phyloP scores from a whole-genome alignment of 2,888 invertebrate species.

The Athalia circularis region DNA sequence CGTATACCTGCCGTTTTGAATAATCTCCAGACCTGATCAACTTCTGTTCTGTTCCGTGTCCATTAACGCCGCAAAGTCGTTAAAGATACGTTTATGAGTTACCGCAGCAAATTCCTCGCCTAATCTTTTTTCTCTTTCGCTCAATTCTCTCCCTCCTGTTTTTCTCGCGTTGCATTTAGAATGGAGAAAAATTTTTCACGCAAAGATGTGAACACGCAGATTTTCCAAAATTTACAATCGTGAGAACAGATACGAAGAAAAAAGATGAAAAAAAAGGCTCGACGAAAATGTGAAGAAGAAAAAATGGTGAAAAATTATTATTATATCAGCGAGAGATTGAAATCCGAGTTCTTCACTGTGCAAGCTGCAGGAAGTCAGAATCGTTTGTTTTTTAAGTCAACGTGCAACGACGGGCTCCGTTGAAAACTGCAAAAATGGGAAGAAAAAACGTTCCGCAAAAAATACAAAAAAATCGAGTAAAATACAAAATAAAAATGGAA shows the following conservation, averaged over 20 bases:
- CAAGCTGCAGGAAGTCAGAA: no score
- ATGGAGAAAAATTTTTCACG: no score
- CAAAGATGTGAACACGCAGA: not conserved
- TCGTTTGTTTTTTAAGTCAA: no score
- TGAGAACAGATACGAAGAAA: not conserved
- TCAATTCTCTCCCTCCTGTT: not conserved
- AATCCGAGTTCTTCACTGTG: no score
- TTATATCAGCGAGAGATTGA: no score
- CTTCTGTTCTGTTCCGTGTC: conserved; percentile 9
- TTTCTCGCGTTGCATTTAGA: not conserved
- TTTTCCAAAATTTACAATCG: not conserved
- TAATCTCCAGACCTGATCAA: conserved; percentile 18
- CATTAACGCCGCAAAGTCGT: conserved; percentile 24
- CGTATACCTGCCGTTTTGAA: not conserved
- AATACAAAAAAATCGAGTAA: no score
- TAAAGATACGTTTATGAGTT: conserved; percentile 21
- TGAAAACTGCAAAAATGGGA: no score
- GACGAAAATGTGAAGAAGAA: no score
- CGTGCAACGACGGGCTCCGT: no score
- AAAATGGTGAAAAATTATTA: no score
- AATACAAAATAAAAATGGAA: no score
- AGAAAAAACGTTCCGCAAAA: no score
- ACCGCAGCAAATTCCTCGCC: not conserved
- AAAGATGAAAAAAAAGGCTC: not conserved
- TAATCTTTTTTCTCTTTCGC: not conserved